A percentile compares a stretch with the other conserved stretches of the same genome.
Conservation (phyloP, 2,113 vertebrate species). For the Clarias macrocephalus region DNA sequence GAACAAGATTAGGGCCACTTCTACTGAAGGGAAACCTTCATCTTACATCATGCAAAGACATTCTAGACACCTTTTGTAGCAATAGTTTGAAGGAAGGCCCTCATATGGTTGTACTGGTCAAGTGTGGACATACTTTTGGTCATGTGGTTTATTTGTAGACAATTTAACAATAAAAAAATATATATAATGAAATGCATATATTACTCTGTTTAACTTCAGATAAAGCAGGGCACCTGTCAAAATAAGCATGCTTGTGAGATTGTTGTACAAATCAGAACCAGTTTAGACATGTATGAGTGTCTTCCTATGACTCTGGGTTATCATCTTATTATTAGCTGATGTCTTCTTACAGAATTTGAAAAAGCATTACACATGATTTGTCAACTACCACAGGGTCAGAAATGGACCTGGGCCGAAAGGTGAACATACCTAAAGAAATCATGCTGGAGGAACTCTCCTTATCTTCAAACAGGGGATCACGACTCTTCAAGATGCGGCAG, state of each 20-base stretch:
- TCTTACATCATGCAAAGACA: not conserved
- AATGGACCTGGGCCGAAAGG: slow-evolving; percentile 89
- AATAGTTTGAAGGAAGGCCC: not conserved
- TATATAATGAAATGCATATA: not conserved
- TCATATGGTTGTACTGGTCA: not conserved
- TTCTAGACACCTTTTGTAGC: not conserved
- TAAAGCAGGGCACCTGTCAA: not conserved
- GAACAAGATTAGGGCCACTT: not conserved
- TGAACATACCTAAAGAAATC: slow-evolving; percentile 88
- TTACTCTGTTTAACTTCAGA: not conserved
- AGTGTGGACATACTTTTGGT: not conserved
- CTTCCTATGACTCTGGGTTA: not conserved
- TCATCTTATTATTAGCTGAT: not conserved
- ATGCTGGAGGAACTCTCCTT: slow-evolving; percentile 94
- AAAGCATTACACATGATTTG: not conserved
- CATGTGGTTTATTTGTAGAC: not conserved
- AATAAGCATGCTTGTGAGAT: not conserved
- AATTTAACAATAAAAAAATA: not conserved
- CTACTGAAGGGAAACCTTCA: not conserved
- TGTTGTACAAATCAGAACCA: not conserved
- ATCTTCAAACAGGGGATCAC: slow-evolving; percentile 87
- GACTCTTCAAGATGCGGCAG: slow-evolving; percentile 95
- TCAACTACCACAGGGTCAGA: slow-evolving; percentile 70
- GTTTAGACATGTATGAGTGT: not conserved
- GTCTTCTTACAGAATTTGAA: not conserved